These are phyloP conservation scores for Barnardius zonarius DNA, from an alignment of 2,113 vertebrate species.

Conservation along the genomic window DNA sequence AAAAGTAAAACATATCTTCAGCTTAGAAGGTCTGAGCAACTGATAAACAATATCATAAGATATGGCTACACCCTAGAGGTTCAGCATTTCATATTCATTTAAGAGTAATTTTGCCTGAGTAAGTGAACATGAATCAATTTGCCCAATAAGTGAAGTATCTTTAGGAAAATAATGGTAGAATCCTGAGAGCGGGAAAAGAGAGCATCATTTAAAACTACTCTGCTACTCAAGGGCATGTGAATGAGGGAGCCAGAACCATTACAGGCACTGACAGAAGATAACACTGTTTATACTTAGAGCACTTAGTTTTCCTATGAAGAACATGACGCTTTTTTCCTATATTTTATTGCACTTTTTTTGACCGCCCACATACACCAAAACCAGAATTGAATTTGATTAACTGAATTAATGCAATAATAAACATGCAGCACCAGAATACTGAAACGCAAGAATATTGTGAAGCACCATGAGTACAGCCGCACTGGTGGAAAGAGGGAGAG, in stretches of 20 bases:
- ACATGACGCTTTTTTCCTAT: neutral
- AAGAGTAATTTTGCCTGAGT: neutral
- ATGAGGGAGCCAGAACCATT: neutral
- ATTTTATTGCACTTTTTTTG: neutral
- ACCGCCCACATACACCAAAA: neutral
- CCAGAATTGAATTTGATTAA: neutral
- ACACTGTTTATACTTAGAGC: neutral
- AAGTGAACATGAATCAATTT: slow-evolving; percentile 19
- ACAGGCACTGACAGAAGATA: neutral
- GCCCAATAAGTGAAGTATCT: neutral
- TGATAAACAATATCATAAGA: slow-evolving; percentile 1
- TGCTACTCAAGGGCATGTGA: neutral
- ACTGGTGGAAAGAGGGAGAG: accelerated
- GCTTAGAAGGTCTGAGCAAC: neutral
- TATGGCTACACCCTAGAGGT: neutral
- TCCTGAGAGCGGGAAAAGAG: neutral
- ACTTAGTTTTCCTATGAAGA: neutral
- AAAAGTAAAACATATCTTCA: slow-evolving; percentile 32
- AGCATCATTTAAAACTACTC: neutral
- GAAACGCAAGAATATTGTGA: neutral
- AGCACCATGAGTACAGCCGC: neutral
- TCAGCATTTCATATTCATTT: slow-evolving; percentile 17
- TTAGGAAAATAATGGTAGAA: neutral
- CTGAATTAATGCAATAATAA: neutral
- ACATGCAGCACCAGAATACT: neutral